Conservation (phyloP, 2,113 vertebrate genomes). For the chimpanzee (Pan troglodytes) region NHGRI_mPanTro3-v2.1_pri NC_072413.2:62625501-62626000, state of each 20-base stretch:
- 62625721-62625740: too few relatives aligned
- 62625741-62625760: too few relatives aligned
- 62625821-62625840: not conserved
- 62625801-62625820: not conserved
- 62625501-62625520: not conserved
- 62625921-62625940: not conserved
- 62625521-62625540: not conserved
- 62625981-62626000: too few relatives aligned
- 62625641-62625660: too few relatives aligned
- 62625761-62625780: not conserved
- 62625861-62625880: not conserved
- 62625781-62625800: not conserved
- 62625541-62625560: not conserved
- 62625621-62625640: too few relatives aligned
- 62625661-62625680: too few relatives aligned
- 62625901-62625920: not conserved
- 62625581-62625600: not conserved
- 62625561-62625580: not conserved
- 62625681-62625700: too few relatives aligned
- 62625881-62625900: not conserved
- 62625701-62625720: too few relatives aligned
- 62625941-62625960: not conserved
- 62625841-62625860: not conserved
- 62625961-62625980: too few relatives aligned
- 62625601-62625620: too few relatives aligned